Evolutionary conservation across 2,113 vertebrate species (phyloP), one percentile per base, ranked within the genome.

Genomic region (Percopsis transmontana): DNA sequence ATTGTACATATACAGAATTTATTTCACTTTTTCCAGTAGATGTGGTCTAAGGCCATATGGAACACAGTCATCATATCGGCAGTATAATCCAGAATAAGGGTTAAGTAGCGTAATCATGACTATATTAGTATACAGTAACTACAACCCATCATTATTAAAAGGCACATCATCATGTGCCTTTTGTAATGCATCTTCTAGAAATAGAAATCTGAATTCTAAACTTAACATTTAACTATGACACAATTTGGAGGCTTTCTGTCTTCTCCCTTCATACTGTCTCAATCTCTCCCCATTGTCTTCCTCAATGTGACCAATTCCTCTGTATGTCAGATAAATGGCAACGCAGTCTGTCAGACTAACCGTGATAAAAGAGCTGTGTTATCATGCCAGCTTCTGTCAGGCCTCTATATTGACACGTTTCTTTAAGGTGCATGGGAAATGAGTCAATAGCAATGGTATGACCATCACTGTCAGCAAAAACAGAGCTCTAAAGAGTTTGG

Each of bases 1-100:
- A 58, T 50, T 45, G 9, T 21, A 33, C 5, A 33, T 33, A 33
- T 33, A 33, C 5, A 33, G 27, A 6, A 21, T 13, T 15, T 18
- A 23, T 15, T 23, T 54, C 38, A 45, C 12, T 40, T 76, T 78
- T 78, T 81, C 68, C 71, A 70, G 41, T 48, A 50, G 53, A 21
- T 72, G 11, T 58, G 68, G 66, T 16, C 19, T 44, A 57, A 9
- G 21, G 42, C 56, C 63, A 52, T 18, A 42, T 20, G 38, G 13
- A 40, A 41, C 4, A 18, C 18, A 20, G 5, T 10, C 2, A 24
- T 48, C 40, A 58, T 38, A 50, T 7, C 40, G 33, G 39, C 58
- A 66, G 5, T 10, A 27, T 12, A 53, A 20, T 41, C 47, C 20
- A 0, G 11, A 27, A 59, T 53, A 44, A 42, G 8, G 47, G 64